Evolutionary conservation across 2,113 vertebrate genomes (phyloP).

Genomic region (Bungarus multicinctus): DNA sequence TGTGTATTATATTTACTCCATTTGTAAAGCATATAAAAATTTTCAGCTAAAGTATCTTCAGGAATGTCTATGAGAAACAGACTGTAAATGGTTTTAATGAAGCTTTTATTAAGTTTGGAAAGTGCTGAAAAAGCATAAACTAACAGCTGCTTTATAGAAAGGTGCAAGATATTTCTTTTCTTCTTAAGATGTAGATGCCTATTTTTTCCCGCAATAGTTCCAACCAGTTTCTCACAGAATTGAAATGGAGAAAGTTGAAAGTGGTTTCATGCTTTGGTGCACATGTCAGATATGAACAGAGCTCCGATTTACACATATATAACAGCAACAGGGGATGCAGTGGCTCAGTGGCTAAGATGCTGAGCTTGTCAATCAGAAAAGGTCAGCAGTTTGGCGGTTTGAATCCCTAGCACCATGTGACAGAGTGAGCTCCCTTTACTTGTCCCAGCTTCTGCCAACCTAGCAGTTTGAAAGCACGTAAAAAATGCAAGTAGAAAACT

Average conservation of each 20-base stretch:
- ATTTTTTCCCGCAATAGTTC: background rate
- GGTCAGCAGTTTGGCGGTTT: no score
- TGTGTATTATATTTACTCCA: slow-evolving; percentile 26
- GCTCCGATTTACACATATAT: background rate
- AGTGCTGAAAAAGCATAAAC: background rate
- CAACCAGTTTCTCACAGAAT: background rate
- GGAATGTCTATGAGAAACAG: background rate
- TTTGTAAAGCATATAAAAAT: background rate
- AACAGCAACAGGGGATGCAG: background rate
- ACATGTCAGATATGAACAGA: background rate
- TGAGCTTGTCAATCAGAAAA: no score
- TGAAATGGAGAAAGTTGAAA: background rate
- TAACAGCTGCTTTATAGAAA: background rate
- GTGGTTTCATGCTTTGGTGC: background rate
- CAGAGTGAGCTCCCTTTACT: no score
- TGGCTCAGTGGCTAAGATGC: no score
- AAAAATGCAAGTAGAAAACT: no score
- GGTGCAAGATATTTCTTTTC: background rate
- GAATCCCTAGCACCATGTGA: no score
- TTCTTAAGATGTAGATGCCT: background rate
- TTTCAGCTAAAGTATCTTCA: background rate
- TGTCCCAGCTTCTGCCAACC: no score
- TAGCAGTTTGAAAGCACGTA: no score
- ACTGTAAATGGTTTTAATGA: slow-evolving; percentile 17
- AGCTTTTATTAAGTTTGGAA: slow-evolving; percentile 19